Percentiles rank a stretch among this genome's conserved stretches.
These are phyloP conservation scores for Thripadectes ignobilis DNA, from an alignment of 2,797 vertebrate species.

Conservation along the genomic window DNA sequence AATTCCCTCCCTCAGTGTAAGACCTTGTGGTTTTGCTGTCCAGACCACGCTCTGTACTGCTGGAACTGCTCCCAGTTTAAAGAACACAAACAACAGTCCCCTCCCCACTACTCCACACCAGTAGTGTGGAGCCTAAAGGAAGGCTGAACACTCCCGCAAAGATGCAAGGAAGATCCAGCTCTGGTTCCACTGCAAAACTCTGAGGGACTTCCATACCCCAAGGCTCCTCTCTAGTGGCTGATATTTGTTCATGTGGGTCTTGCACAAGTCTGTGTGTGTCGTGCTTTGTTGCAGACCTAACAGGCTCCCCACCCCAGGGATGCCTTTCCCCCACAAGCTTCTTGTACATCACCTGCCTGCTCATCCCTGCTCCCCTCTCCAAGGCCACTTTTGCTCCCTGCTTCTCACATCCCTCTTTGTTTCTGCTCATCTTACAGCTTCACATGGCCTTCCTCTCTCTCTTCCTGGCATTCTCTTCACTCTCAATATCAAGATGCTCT, in stretches of 20 bases:
- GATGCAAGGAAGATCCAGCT: background rate
- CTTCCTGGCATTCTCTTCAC: background rate
- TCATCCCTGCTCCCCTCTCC: background rate
- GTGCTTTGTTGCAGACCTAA: background rate
- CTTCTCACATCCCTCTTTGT: background rate
- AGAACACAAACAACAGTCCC: background rate
- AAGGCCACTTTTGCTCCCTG: background rate
- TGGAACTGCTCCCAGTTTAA: background rate
- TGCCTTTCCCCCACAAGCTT: background rate
- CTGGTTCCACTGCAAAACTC: background rate
- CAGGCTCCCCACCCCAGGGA: background rate
- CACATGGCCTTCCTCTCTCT: background rate
- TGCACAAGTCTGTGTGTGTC: background rate
- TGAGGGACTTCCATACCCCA: accelerated
- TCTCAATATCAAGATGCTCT: background rate
- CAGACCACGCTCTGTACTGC: background rate
- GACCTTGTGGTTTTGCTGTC: background rate
- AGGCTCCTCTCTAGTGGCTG: background rate
- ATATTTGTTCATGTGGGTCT: background rate
- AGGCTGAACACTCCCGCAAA: background rate
- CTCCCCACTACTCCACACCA: accelerated
- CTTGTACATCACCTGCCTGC: background rate
- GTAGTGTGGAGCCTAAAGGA: background rate
- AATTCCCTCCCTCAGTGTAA: background rate
- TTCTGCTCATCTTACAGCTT: background rate